A percentile compares a stretch with the other conserved stretches of the same genome.
These are phyloP conservation scores for Oreotrochilus melanogaster DNA, from an alignment of 2,113 vertebrate species.

Conservation along the genomic window DNA sequence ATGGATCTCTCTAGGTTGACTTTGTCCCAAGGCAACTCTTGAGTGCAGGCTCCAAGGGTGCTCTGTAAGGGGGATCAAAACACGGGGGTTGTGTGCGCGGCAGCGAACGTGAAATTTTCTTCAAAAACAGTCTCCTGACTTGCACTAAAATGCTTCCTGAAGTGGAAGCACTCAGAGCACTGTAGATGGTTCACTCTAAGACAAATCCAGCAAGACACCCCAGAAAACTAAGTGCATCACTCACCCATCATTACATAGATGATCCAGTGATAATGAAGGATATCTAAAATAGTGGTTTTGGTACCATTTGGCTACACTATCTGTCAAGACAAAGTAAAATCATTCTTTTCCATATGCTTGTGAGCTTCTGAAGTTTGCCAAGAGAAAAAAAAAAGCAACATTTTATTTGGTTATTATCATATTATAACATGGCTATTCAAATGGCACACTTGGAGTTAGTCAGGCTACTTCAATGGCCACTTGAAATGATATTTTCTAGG, in stretches of 20 bases:
- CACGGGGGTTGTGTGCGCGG: fast-evolving
- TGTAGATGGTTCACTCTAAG: neutral
- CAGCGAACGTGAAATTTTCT: neutral
- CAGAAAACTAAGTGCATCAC: neutral
- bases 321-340: neutral
- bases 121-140: neutral
- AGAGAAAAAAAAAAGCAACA: neutral
- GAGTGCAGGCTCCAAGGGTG: fast-evolving
- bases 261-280: neutral
- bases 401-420: neutral
- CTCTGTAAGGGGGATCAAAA: fast-evolving
- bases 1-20: neutral
- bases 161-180: neutral
- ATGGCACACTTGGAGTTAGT: neutral
- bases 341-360: neutral
- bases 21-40: neutral
- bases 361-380: neutral
- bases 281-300: neutral
- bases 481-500: neutral
- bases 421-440: neutral
- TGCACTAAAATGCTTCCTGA: neutral
- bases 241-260: neutral
- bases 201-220: neutral
- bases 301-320: neutral
- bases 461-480: neutral